phyloP scores from a whole-genome alignment of 2,113 vertebrate genomes.

The Redunca redunca region DNA sequence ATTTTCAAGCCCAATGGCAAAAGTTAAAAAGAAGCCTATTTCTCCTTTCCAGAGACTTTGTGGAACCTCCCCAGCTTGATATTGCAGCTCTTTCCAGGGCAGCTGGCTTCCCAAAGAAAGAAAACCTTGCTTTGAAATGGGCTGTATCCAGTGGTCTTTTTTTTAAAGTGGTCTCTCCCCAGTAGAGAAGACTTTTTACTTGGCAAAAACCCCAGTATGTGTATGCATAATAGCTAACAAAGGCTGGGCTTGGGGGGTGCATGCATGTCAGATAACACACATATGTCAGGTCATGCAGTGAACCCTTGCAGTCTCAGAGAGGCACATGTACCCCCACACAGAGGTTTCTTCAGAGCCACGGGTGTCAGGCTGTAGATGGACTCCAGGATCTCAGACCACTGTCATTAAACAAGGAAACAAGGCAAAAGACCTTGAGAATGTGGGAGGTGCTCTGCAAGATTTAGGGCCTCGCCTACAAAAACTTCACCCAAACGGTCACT shows the following conservation, averaged over 20 bases:
- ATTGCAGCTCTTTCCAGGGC: not conserved
- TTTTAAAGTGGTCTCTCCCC: not conserved
- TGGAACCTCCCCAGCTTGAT: conserved; percentile 5
- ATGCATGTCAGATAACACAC: rapidly evolving
- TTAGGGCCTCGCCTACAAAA: conserved; percentile 45
- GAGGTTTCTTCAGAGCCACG: not conserved
- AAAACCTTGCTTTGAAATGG: not conserved
- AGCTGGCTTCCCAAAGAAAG: not conserved
- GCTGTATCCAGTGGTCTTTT: not conserved
- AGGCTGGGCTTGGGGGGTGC: not conserved
- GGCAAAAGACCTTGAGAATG: conserved; percentile 23
- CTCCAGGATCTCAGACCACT: not conserved
- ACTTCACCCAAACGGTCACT: conserved; percentile 25
- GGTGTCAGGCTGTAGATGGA: not conserved
- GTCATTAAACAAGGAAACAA: conserved; percentile 31
- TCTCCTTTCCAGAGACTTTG: conserved; percentile 40
- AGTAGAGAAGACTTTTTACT: not conserved
- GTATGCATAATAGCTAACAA: not conserved
- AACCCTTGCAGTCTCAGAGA: not conserved
- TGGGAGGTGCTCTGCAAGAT: conserved; percentile 52
- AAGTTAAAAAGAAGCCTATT: conserved; percentile 19
- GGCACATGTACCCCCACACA: not conserved
- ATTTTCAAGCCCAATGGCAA: not conserved
- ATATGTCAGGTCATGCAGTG: not conserved
- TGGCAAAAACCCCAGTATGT: not conserved